Evolutionary conservation across 2,797 vertebrate genomes (phyloP).

Genomic region (Nyctibius grandis): DNA sequence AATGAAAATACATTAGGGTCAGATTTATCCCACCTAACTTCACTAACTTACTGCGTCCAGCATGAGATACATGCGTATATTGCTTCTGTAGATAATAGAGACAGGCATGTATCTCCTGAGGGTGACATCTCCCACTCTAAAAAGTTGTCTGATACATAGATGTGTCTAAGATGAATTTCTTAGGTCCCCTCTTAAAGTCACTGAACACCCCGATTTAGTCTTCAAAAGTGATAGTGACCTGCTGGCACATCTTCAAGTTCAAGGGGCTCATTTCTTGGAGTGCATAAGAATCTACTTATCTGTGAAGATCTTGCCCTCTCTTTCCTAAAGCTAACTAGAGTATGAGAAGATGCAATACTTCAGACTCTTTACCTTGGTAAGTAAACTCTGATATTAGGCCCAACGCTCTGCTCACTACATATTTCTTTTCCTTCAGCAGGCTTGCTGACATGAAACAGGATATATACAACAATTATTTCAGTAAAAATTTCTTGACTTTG

Average conservation of each 20-base stretch:
- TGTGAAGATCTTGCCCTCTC: not conserved
- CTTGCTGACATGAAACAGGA: not conserved
- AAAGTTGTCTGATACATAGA: not conserved
- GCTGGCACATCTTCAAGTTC: not conserved
- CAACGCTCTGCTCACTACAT: not conserved
- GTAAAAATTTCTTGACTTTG: not conserved
- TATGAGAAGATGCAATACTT: not conserved
- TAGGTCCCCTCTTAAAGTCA: not conserved
- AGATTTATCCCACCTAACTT: not conserved
- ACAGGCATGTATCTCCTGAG: not conserved
- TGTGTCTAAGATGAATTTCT: not conserved
- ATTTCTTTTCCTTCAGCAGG: not conserved
- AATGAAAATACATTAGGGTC: not conserved
- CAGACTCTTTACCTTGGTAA: not conserved
- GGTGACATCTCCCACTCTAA: not conserved
- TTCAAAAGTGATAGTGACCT: not conserved
- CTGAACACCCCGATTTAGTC: not conserved
- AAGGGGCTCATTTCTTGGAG: not conserved
- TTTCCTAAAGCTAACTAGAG: not conserved
- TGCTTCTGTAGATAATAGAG: not conserved
- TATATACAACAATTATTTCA: not conserved
- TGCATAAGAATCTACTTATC: not conserved
- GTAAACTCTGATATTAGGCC: not conserved
- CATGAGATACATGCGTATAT: not conserved
- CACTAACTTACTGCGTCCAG: rapidly evolving